Evolutionary conservation across 92 coral and sea anemone species (phyloP).

Genomic region (Epizoanthus scotinus): DNA sequence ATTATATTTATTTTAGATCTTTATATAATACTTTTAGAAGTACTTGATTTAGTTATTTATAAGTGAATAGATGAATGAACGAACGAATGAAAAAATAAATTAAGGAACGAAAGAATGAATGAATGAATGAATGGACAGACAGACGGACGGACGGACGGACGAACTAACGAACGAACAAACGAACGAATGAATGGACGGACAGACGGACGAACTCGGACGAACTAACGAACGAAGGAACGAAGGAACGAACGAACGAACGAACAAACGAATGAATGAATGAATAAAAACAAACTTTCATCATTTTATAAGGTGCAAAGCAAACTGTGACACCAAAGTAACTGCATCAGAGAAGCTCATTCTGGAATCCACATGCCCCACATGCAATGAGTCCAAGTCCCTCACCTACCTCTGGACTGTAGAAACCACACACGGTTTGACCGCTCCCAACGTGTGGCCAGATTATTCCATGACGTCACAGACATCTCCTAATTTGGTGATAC

Average conservation of each 20-base stretch:
- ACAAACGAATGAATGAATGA: not conserved
- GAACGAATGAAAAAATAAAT: no score
- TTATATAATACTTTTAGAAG: no score
- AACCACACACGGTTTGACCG: not conserved
- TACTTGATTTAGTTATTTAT: no score
- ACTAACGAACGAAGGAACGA: not conserved
- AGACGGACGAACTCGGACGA: no score
- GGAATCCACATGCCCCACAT: constrained; percentile 52
- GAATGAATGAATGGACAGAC: no score
- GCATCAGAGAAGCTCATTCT: constrained; percentile 63
- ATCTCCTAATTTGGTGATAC: constrained; percentile 46
- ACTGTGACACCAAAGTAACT: constrained; percentile 65
- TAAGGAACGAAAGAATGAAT: no score
- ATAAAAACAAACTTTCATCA: not conserved
- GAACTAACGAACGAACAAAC: no score
- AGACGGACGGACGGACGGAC: no score
- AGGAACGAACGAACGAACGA: no score
- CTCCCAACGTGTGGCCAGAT: constrained; percentile 64
- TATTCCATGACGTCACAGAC: constrained; percentile 52
- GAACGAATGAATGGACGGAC: no score
- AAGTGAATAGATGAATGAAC: no score
- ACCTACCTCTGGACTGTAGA: constrained; percentile 66
- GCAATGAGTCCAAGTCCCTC: constrained; percentile 41
- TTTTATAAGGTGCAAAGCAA: constrained; percentile 46
- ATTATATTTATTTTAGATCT: no score